phyloP scores from a whole-genome alignment of 1,140 invertebrate genomes.

The Drosophila orena region DNA sequence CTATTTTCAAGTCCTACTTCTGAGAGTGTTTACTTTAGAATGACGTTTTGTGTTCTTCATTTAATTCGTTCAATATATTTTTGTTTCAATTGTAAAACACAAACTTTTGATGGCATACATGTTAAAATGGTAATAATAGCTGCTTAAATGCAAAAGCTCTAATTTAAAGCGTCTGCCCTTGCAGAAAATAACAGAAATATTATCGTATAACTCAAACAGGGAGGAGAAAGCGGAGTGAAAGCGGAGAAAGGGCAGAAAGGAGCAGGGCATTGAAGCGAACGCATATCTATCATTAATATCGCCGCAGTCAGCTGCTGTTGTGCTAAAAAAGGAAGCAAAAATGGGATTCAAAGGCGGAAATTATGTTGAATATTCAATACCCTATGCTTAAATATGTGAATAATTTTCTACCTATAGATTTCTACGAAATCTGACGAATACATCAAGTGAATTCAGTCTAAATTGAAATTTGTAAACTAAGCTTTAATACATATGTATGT shows the following conservation, averaged over 20 bases:
- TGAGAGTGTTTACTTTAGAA: background rate
- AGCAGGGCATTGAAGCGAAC: constrained; percentile 74
- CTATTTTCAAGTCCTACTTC: background rate
- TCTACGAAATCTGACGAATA: no score
- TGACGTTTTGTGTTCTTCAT: no score
- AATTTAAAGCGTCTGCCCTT: constrained; percentile 39
- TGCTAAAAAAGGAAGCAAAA: constrained; percentile 40
- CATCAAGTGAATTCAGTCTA: no score
- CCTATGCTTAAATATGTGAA: background rate
- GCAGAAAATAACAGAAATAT: constrained; percentile 51
- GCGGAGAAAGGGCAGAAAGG: background rate
- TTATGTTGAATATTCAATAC: background rate
- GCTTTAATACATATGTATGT: no score
- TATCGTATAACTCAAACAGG: constrained; percentile 60
- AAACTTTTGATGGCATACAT: no score
- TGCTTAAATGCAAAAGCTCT: constrained; percentile 31
- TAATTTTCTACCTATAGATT: no score
- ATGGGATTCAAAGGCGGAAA: constrained; percentile 20
- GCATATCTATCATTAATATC: constrained; percentile 82
- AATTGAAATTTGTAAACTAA: no score
- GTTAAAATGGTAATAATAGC: constrained; percentile 13
- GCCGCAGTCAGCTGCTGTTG: constrained; percentile 81
- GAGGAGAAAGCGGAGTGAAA: constrained; percentile 1
- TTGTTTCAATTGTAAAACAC: no score
- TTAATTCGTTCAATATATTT: no score